These are phyloP conservation scores for Idaea aversata DNA, from an alignment of 2,888 invertebrate species.

Conservation along the genomic window DNA sequence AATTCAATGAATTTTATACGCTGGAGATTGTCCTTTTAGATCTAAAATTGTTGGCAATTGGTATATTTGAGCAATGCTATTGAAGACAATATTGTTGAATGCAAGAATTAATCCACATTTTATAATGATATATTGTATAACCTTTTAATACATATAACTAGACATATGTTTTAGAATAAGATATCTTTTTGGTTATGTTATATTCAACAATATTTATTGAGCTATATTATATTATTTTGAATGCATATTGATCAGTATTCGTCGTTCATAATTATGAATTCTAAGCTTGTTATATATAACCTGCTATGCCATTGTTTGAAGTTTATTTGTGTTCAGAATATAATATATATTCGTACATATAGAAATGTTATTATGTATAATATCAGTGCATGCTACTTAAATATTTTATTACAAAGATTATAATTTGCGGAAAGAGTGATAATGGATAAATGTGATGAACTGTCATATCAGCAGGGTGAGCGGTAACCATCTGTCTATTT, in stretches of 20 bases:
- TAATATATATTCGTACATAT: no score
- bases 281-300: no score
- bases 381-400: no score
- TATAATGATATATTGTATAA: constrained; percentile 50
- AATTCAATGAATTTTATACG: constrained; percentile 23
- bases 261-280: no score
- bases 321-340: no score
- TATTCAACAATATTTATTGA: constrained; percentile 34
- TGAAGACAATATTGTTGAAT: constrained; percentile 77
- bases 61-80: constrained; percentile 66
- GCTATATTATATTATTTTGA: no score
- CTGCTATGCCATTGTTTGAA: no score
- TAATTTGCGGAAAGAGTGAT: no score
- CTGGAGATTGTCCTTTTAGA: constrained; percentile 30
- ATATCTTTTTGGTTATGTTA: constrained; percentile 48
- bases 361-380: no score
- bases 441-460: constrained; percentile 42
- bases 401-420: no score
- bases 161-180: no score
- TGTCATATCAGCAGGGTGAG: constrained; percentile 52
- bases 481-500: constrained; percentile 39
- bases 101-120: constrained; percentile 74
- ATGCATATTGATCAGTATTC: no score
- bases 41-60: constrained; percentile 47
- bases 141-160: constrained; percentile 52